Evolutionary conservation across 2,113 vertebrate species (phyloP).

Genomic region (Prunella himalayana): DNA sequence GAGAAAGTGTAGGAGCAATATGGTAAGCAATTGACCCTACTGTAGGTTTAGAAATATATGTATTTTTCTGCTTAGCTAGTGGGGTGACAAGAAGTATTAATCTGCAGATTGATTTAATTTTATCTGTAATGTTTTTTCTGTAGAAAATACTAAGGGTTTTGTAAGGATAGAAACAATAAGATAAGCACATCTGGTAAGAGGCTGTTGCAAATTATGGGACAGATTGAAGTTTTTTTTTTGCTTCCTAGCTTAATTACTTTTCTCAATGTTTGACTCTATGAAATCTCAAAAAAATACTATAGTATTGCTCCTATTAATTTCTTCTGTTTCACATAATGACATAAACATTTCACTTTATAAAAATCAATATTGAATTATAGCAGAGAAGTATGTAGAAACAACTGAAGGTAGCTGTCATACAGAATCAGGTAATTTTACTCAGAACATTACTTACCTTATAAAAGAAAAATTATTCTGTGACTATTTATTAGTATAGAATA

Average conservation of each 20-base stretch:
- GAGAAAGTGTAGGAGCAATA: neutral
- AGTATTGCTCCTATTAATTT: neutral
- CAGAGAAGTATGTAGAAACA: neutral
- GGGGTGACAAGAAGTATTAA: neutral
- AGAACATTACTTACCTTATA: neutral
- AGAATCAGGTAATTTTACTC: neutral
- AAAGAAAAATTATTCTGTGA: neutral
- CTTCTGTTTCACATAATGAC: neutral
- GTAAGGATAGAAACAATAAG: neutral
- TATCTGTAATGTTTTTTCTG: neutral
- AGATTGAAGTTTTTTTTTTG: neutral
- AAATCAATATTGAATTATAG: neutral
- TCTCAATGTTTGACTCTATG: neutral
- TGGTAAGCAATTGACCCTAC: neutral
- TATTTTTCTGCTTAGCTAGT: neutral
- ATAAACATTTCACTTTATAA: neutral
- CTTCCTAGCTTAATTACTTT: neutral
- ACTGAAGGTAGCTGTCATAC: neutral
- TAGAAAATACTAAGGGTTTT: neutral
- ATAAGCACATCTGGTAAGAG: neutral
- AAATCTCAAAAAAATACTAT: neutral
- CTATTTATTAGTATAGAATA: neutral
- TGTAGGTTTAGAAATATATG: neutral
- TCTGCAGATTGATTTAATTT: neutral
- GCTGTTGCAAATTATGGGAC: neutral